phyloP scores from a whole-genome alignment of 2,113 vertebrate species.

The Aix galericulata region DNA sequence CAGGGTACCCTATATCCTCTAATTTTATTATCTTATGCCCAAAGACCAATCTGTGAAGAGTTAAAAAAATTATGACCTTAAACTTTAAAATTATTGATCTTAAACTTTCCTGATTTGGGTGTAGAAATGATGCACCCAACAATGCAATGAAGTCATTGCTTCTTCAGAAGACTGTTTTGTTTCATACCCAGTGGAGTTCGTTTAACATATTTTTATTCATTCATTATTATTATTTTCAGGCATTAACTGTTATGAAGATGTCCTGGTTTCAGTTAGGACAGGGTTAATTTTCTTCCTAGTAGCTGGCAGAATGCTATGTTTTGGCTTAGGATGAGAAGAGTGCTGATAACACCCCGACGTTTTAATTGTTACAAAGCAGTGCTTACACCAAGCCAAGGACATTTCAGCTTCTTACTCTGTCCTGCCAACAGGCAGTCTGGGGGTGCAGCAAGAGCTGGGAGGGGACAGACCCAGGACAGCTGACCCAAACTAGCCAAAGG shows the following conservation, averaged over 20 bases:
- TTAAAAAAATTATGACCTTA: background rate
- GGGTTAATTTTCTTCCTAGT: too few relatives aligned
- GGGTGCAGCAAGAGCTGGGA: too few relatives aligned
- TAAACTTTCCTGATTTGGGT: background rate
- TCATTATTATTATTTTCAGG: background rate
- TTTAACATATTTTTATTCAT: background rate
- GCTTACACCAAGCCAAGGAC: too few relatives aligned
- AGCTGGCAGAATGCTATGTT: too few relatives aligned
- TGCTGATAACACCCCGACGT: too few relatives aligned
- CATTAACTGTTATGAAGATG: background rate
- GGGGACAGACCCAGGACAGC: too few relatives aligned
- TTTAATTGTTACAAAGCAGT: too few relatives aligned
- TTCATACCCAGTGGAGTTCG: rapidly evolving
- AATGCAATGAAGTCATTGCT: background rate
- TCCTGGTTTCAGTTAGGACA: too few relatives aligned
- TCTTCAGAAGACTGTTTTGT: background rate
- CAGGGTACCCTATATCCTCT: background rate
- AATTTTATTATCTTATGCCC: background rate
- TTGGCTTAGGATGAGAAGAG: too few relatives aligned
- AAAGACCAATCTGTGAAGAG: rapidly evolving
- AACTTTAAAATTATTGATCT: background rate
- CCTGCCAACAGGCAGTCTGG: too few relatives aligned
- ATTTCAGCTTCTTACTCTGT: too few relatives aligned
- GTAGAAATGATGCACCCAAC: background rate
- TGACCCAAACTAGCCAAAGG: too few relatives aligned